These are phyloP conservation scores for Pterocles burchelli DNA, from an alignment of 2,113 vertebrate genomes.

Conservation along the genomic window DNA sequence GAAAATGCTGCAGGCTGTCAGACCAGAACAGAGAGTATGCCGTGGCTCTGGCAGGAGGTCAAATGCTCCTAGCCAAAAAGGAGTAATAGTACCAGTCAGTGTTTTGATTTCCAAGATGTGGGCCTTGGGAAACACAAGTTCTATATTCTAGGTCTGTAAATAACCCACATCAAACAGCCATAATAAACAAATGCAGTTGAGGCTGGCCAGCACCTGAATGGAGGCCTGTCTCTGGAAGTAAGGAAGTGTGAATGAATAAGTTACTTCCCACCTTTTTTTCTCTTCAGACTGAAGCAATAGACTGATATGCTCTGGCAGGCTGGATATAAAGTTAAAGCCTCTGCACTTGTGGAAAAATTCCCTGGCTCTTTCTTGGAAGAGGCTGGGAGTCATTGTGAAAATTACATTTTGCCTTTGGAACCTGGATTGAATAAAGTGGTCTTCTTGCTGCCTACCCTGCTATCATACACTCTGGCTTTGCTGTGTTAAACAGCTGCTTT, in stretches of 20 bases:
- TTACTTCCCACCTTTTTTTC: conserved; percentile 36
- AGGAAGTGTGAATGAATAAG: conserved; percentile 23
- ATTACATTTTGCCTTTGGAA: conserved; percentile 15
- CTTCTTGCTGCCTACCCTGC: background rate
- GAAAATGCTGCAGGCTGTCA: background rate
- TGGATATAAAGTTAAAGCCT: background rate
- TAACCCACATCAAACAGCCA: conserved; percentile 38
- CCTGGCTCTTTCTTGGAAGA: background rate
- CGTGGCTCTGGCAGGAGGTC: background rate
- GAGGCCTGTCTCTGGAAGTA: conserved; percentile 25
- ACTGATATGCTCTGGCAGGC: conserved; percentile 6
- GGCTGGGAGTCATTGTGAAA: background rate
- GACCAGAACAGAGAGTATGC: background rate
- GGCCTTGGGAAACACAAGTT: conserved; percentile 6
- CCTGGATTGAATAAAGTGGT: background rate
- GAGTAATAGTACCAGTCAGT: background rate
- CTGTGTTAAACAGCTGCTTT: conserved; percentile 7
- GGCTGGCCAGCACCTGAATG: conserved; percentile 12
- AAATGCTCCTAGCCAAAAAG: background rate
- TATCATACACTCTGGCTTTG: background rate
- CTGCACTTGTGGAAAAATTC: conserved; percentile 24
- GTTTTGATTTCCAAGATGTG: conserved; percentile 30
- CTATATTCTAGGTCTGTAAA: conserved; percentile 25
- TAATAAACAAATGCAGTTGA: background rate
- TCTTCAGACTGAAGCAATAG: conserved; percentile 5